Percentiles rank a stretch among this genome's conserved stretches.
Evolutionary conservation across 2,113 vertebrate species (phyloP).

Genomic region (Centrocercus urophasianus): DNA sequence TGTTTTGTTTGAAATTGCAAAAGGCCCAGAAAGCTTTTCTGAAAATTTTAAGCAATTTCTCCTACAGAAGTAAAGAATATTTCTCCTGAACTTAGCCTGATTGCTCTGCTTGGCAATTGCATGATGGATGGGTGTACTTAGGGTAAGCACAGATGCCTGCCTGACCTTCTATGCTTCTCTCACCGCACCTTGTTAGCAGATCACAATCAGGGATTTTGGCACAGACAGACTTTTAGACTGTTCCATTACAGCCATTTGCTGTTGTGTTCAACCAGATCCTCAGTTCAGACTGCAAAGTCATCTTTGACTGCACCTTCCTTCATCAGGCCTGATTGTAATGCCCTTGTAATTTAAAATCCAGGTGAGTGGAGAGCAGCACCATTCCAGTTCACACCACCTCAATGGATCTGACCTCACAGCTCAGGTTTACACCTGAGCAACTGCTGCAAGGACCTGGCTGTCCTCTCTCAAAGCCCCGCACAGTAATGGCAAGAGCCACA

Average conservation of each 20-base stretch:
- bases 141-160: background rate
- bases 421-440: background rate
- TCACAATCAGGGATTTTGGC: background rate
- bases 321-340: background rate
- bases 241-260: background rate
- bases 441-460: background rate
- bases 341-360: fast-evolving
- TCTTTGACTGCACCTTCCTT: background rate
- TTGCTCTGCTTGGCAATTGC: background rate
- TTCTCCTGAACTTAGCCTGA: background rate
- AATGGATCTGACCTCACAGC: background rate
- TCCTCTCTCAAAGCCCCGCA: background rate
- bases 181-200: background rate
- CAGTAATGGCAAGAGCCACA: background rate
- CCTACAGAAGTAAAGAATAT: background rate
- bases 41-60: background rate
- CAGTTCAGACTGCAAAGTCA: background rate
- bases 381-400: background rate
- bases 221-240: background rate
- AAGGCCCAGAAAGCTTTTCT: background rate
- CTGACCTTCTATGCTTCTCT: background rate
- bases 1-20: background rate
- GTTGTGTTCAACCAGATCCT: background rate
- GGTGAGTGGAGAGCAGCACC: background rate
- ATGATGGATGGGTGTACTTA: background rate